Base-by-base conservation (phyloP, 2,797 vertebrate species). In the Dendrocincla tyrannina region DNA sequence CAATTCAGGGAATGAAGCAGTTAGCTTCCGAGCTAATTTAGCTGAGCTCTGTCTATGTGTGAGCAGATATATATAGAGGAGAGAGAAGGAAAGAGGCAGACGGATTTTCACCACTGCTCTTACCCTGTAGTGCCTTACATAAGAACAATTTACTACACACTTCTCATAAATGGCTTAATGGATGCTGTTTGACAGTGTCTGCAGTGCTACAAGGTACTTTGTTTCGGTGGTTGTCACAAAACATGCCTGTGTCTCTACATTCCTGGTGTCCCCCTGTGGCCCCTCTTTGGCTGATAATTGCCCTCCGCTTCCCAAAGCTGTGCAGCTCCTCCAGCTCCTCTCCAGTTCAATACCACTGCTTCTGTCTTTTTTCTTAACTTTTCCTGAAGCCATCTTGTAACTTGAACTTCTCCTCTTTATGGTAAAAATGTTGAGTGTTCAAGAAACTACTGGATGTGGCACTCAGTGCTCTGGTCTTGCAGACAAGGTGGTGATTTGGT, bases 1-100 rank as follows among this genome's bases (percentile, higher is more conserved):
- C 95, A 90, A 63, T 95, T 91, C 79, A 91, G 91, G 88, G 95
- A 96, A 76, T 18, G 91, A 94, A 86, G 95, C 92, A 89, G 68
- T 95, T 85, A 44, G 91, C 94, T 89, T 83, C 94, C 4, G 7
- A 85, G 81, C 85, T 95, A 76, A 85, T 87, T 90, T 53, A 64
- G 81, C 78, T 53, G 87, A 91, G 91, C 87, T 89, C 76, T 85
- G 67, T 50, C 86, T 89, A 10, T 76, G 88, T 80, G 74, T 86
- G 94, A 92, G 91, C 87, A 77, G 79, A 89, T 95, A 89, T 55
- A 69, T 79, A 85, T 49, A 92, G 67, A 87, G 87, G 64, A 85
- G 95, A 56, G 87, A 42, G 85, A 88, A 74, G 55, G 52, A n/a
- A 89, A 93, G 88, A 96, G 81, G 81, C 89, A 96, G 92, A 60